These are phyloP conservation scores for Syncerus caffer DNA, from an alignment of 2,797 vertebrate species.

Conservation along the genomic window DNA sequence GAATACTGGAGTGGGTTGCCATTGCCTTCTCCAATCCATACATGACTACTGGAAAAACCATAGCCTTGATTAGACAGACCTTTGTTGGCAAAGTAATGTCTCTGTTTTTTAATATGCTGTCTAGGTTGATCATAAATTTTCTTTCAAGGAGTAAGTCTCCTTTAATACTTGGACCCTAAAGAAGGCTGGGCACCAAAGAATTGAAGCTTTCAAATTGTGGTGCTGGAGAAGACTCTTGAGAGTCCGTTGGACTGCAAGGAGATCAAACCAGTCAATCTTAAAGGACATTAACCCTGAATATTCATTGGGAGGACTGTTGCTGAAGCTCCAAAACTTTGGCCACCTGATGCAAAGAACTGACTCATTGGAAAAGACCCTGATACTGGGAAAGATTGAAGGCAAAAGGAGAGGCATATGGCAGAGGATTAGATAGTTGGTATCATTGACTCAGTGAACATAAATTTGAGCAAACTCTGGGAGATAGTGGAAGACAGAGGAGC, in stretches of 20 bases:
- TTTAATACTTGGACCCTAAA: not conserved
- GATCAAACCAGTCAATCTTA: not conserved
- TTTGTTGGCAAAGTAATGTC: not conserved
- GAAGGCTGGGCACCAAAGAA: not conserved
- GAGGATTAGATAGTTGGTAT: not conserved
- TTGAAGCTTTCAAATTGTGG: not conserved
- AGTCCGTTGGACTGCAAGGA: not conserved
- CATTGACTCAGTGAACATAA: not conserved
- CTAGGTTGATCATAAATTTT: not conserved
- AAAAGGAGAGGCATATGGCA: not conserved
- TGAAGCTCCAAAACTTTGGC: not conserved
- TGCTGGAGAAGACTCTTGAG: not conserved
- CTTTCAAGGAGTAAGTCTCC: not conserved
- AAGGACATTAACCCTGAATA: not conserved
- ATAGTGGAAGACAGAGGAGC: not conserved
- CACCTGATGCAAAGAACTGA: not conserved
- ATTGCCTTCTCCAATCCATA: not conserved
- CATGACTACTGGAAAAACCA: not conserved
- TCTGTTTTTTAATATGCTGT: not conserved
- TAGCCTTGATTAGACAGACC: not conserved
- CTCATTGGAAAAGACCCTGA: not conserved
- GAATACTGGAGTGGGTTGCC: not conserved
- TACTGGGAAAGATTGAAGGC: not conserved
- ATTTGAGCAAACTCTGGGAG: not conserved
- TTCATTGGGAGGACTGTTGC: not conserved